A percentile compares a stretch with the other conserved stretches of the same genome.
phyloP scores from a whole-genome alignment of 2,797 vertebrate genomes.

The Hirundo rustica region DNA sequence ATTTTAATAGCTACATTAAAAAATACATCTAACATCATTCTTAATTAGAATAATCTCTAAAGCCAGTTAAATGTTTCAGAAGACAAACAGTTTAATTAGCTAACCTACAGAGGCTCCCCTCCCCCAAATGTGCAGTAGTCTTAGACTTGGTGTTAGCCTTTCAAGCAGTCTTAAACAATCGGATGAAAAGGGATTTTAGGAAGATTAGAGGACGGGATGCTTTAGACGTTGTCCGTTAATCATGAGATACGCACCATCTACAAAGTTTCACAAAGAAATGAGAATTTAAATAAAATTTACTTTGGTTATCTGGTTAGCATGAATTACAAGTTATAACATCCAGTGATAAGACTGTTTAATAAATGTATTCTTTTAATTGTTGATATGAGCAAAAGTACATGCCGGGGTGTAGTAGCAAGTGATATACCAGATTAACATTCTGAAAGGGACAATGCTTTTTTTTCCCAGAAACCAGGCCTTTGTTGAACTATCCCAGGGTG shows the following conservation, averaged over 20 bases:
- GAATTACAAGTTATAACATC: constrained; percentile 80
- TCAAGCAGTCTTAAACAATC: constrained; percentile 99
- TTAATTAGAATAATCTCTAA: constrained; percentile 89
- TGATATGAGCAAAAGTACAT: constrained; percentile 78
- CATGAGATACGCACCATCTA: constrained; percentile 88
- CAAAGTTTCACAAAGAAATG: constrained; percentile 80
- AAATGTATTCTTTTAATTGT: constrained; percentile 83
- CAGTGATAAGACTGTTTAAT: constrained; percentile 80
- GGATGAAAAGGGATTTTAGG: constrained; percentile 99
- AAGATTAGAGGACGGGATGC: constrained; percentile 96
- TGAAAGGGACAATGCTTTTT: constrained; percentile 86
- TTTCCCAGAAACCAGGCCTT: constrained; percentile 91
- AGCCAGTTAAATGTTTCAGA: constrained; percentile 93
- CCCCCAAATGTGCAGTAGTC: constrained; percentile 86
- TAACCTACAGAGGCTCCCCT: constrained; percentile 86
- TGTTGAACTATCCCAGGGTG: constrained; percentile 87
- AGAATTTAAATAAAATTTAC: constrained; percentile 81
- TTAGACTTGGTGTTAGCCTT: constrained; percentile 92
- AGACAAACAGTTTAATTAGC: constrained; percentile 96
- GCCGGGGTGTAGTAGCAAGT: constrained; percentile 82
- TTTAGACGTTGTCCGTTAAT: constrained; percentile 97
- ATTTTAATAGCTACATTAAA: constrained; percentile 84
- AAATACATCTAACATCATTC: constrained; percentile 82
- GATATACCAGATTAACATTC: constrained; percentile 94
- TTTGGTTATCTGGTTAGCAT: constrained; percentile 78